Base-by-base conservation (phyloP, 2,797 vertebrate species). In the Pristis pectinata region DNA sequence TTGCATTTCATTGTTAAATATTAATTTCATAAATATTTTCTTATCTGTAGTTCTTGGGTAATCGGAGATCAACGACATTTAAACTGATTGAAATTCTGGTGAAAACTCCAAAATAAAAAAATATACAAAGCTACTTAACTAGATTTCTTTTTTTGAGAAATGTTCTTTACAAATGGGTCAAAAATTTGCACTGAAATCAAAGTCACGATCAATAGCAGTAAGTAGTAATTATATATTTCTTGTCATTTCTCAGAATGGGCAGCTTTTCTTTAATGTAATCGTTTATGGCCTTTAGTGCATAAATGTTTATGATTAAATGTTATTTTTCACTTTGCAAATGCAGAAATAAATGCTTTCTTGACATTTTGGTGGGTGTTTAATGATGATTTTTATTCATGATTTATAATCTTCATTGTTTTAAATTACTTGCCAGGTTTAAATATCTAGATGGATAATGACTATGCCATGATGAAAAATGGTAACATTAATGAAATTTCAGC, bases 331-430 rank as follows among this genome's bases (percentile, higher is more conserved):
- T n/a, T 30, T 19, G 49, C 30, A 76, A 74, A 56, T 74, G 27
- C 24, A 94, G 41, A 74, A 93, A 76, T 34, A 94, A 94, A 67
- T 67, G n/a, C 59, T 91, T 64, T 74, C 67, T 34, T 74, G 92
- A n/a, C 70, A 74, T 94, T 92, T 64, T 72, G 10, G 70, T 76
- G 70, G 30, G 10, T 49, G 44, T 72, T 93, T 74, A 93, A 74
- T 74, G 41, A 93, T 93, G 70, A 74, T 27, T 74, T 44, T 53
- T 93, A 53, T 74, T 74, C 67, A 34, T 74, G 41, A 94, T 94
- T 76, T 94, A 74, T 93, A 76, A 76, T 94, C 92, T 94, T 94
- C 49, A 76, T 76, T 94, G 22, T 76, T 93, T 94, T n/a, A 76
- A 94, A 94, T 76, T 76, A 94, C 92, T 94, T 94, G 44, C 49